These are phyloP conservation scores for Invenusta paracnida DNA, from an alignment of 2,888 invertebrate genomes.

Conservation along the genomic window DNA sequence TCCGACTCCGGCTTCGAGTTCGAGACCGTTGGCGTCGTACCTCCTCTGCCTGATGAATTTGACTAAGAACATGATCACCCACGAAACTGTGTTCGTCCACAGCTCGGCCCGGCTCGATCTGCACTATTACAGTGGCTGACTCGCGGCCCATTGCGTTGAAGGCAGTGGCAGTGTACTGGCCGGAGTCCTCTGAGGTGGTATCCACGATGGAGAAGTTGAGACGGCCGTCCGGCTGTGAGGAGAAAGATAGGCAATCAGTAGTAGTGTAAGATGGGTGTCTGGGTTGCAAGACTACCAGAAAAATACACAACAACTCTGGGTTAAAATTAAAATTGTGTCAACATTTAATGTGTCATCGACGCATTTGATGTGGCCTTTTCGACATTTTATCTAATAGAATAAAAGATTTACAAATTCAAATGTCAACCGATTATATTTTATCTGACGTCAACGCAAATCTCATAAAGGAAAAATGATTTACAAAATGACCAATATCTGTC, in stretches of 20 bases:
- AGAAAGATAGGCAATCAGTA: neutral
- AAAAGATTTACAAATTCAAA: too few relatives aligned
- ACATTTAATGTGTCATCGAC: too few relatives aligned
- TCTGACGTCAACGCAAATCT: too few relatives aligned
- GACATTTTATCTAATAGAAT: too few relatives aligned
- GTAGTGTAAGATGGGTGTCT: too few relatives aligned
- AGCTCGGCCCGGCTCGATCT: neutral
- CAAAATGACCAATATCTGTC: too few relatives aligned
- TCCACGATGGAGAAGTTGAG: neutral
- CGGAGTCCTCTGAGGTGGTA: conserved; percentile 69
- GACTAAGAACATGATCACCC: neutral
- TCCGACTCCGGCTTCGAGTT: neutral
- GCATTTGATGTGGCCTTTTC: too few relatives aligned
- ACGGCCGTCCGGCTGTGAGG: neutral
- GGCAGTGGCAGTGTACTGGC: conserved; percentile 85
- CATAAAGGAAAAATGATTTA: too few relatives aligned
- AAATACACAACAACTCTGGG: too few relatives aligned
- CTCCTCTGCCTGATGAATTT: neutral
- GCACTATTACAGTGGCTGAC: conserved; percentile 71
- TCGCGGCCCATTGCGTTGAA: conserved; percentile 92
- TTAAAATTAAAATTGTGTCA: too few relatives aligned
- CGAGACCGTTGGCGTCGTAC: neutral
- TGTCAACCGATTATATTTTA: too few relatives aligned
- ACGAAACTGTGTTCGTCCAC: neutral
- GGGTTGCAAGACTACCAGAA: too few relatives aligned